phyloP scores from a whole-genome alignment of 2,797 vertebrate species.

The Siniperca obscura region DNA sequence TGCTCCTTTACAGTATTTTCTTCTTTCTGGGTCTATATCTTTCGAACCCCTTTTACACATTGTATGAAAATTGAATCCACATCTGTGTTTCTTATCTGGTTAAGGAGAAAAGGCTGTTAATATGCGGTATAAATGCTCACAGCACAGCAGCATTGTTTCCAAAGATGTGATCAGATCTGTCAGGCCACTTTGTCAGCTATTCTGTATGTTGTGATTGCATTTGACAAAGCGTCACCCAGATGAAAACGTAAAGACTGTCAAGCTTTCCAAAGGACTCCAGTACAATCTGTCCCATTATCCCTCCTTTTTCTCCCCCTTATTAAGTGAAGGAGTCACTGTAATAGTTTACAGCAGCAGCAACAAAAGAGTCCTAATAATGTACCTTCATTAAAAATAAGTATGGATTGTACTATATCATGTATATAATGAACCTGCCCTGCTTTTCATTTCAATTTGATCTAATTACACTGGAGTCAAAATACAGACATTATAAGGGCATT shows the following conservation, averaged over 20 bases:
- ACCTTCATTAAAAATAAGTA: background rate
- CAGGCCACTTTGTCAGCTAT: background rate
- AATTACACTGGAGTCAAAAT: background rate
- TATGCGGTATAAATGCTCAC: background rate
- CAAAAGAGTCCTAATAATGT: background rate
- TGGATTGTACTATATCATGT: background rate
- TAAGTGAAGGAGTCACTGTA: background rate
- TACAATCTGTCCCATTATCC: background rate
- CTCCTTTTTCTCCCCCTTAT: background rate
- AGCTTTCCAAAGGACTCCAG: background rate
- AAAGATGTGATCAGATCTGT: conserved; percentile 9
- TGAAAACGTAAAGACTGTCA: background rate
- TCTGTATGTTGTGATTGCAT: conserved; percentile 8
- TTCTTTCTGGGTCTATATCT: background rate
- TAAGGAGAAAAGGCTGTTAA: background rate
- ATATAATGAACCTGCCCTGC: background rate
- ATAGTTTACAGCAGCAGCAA: background rate
- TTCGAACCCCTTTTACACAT: background rate
- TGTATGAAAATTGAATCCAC: background rate
- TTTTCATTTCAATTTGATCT: conserved; percentile 11
- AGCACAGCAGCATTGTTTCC: conserved; percentile 1
- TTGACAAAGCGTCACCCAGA: background rate
- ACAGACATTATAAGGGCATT: background rate
- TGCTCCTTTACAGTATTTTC: background rate
- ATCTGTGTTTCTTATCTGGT: conserved; percentile 3